Percentiles rank a stretch among this genome's conserved stretches.
These are phyloP conservation scores for Aphis craccivora DNA, from an alignment of 1,140 invertebrate genomes.

Conservation along the genomic window DNA sequence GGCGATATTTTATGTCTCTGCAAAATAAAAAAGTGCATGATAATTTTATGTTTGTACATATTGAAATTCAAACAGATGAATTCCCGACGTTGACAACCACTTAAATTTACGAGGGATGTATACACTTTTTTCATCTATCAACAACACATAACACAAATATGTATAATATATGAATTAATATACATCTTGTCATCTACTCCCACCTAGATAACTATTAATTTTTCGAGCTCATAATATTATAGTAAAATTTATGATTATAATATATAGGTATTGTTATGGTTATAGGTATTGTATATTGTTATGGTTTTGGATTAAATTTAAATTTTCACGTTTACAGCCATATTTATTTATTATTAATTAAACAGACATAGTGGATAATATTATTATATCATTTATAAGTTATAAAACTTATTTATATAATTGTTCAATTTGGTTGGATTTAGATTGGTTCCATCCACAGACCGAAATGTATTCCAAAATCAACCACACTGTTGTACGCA, in stretches of 20 bases:
- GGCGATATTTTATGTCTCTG: neutral
- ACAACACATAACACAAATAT: neutral
- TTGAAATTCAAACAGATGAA: slow-evolving; percentile 2
- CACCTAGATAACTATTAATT: neutral
- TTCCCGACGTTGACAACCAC: neutral
- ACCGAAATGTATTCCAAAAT: too few relatives aligned
- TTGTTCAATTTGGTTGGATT: too few relatives aligned
- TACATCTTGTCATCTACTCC: neutral
- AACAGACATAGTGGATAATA: neutral
- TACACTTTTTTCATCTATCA: neutral
- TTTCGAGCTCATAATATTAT: neutral
- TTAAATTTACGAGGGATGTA: slow-evolving; percentile 20
- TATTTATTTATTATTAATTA: neutral
- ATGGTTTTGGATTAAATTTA: neutral
- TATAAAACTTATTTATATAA: too few relatives aligned
- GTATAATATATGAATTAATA: neutral
- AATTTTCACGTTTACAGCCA: neutral
- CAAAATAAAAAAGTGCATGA: neutral
- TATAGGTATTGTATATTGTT: neutral
- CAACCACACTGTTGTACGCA: too few relatives aligned
- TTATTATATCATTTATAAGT: neutral
- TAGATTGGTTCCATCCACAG: too few relatives aligned
- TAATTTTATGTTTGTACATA: too few relatives aligned
- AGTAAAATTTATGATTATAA: neutral
- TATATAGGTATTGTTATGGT: neutral